Conservation (phyloP, 37 sponge, comb jelly and placozoan species). For the Axinella damicornis region DNA sequence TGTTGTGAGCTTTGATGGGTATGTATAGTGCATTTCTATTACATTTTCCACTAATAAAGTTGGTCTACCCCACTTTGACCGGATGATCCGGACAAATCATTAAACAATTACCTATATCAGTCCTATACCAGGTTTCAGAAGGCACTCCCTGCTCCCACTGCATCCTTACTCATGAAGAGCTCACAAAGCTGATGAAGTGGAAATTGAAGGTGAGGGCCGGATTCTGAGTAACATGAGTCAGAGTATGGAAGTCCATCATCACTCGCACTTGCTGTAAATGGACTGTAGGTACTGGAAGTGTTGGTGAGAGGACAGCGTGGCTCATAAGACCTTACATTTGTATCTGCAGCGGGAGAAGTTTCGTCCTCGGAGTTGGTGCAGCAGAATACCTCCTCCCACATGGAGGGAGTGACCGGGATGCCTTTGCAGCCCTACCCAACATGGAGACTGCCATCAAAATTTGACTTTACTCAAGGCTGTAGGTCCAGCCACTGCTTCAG, state of each 20-base stretch:
- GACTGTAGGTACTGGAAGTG: not conserved
- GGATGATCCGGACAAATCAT: not conserved
- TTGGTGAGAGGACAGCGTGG: too few relatives aligned
- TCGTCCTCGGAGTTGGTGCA: too few relatives aligned
- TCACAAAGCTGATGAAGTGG: slow-evolving; percentile 84
- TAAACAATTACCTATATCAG: not conserved
- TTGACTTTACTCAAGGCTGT: slow-evolving; percentile 75
- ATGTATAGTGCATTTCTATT: too few relatives aligned
- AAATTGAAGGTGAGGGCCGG: slow-evolving; percentile 81
- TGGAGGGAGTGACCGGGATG: slow-evolving; percentile 53
- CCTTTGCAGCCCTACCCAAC: slow-evolving; percentile 48
- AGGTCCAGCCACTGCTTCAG: slow-evolving; percentile 94
- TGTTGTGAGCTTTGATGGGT: slow-evolving; percentile 22
- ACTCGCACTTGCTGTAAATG: too few relatives aligned
- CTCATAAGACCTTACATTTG: slow-evolving; percentile 38
- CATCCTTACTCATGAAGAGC: slow-evolving; percentile 56
- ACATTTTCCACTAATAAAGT: too few relatives aligned
- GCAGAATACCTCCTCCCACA: slow-evolving; percentile 55
- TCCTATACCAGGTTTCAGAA: slow-evolving; percentile 73
- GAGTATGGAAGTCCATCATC: too few relatives aligned
- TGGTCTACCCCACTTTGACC: too few relatives aligned
- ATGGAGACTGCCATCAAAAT: slow-evolving; percentile 65
- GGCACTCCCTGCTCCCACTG: slow-evolving; percentile 39
- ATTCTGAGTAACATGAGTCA: not conserved
- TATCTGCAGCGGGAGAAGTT: slow-evolving; percentile 66